phyloP scores from a whole-genome alignment of 2,888 invertebrate species.

The Leptopterna dolabrata region DNA sequence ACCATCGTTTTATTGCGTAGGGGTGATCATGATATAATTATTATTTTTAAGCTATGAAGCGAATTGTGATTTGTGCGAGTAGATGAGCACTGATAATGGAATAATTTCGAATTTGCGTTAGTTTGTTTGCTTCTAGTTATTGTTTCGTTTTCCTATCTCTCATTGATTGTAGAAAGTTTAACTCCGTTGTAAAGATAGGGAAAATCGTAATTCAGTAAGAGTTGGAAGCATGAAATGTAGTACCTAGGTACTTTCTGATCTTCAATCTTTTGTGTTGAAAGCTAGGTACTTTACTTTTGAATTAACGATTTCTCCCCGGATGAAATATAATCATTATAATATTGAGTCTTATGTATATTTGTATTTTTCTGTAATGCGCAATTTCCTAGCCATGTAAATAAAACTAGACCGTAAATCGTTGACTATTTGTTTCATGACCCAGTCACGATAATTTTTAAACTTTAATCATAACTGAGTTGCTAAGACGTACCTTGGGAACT shows the following conservation, averaged over 20 bases:
- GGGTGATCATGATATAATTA: constrained; percentile 1
- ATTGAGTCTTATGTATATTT: constrained; percentile 54
- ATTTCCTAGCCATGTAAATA: constrained; percentile 47
- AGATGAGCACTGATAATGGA: constrained; percentile 3
- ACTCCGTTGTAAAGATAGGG: not conserved
- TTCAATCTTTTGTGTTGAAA: not conserved
- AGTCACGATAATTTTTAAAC: no score
- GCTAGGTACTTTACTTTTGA: not conserved
- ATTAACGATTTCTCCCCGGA: constrained; percentile 1
- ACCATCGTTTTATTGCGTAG: not conserved
- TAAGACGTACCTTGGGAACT: no score
- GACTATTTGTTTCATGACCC: no score
- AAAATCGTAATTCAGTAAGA: constrained; percentile 8
- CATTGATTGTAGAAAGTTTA: constrained; percentile 17
- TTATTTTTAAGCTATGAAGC: constrained; percentile 22
- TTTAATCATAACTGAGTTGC: no score
- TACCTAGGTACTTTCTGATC: not conserved
- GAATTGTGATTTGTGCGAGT: constrained; percentile 28
- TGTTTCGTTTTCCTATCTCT: not conserved
- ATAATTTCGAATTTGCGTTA: not conserved
- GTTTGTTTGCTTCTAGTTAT: constrained; percentile 1
- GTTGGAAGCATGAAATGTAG: not conserved
- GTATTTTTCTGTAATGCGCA: constrained; percentile 54
- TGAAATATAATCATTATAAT: not conserved
- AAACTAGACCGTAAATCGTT: not conserved